Conservation (phyloP, 1,140 invertebrate species). For the Carposina sasakii region DNA sequence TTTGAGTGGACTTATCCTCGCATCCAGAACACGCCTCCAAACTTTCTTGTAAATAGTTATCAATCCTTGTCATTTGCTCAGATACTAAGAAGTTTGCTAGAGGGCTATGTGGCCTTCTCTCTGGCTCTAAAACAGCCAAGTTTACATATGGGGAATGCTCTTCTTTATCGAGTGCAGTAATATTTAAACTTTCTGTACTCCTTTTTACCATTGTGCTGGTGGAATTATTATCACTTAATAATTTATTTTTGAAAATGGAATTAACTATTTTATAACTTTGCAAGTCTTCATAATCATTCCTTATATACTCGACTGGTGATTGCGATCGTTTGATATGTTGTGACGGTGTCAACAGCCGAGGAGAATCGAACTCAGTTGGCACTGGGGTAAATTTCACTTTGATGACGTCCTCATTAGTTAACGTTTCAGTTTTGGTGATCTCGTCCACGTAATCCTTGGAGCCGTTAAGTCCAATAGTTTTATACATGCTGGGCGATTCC, state of each 20-base stretch:
- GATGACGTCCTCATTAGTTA: slow-evolving; percentile 66
- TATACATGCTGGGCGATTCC: slow-evolving; percentile 47
- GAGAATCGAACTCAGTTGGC: slow-evolving; percentile 42
- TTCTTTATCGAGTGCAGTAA: background rate
- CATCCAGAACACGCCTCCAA: slow-evolving; percentile 35
- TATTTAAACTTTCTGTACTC: background rate
- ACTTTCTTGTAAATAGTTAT: slow-evolving; percentile 55
- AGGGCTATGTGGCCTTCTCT: slow-evolving; percentile 32
- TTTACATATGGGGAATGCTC: background rate
- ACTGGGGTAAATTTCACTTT: slow-evolving; percentile 66
- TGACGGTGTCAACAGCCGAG: slow-evolving; percentile 32
- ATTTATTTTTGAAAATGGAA: slow-evolving; percentile 51
- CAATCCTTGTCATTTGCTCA: slow-evolving; percentile 50
- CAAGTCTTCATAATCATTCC: slow-evolving; percentile 52
- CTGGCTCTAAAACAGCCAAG: slow-evolving; percentile 16
- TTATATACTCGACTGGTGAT: slow-evolving; percentile 44
- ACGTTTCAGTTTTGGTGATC: slow-evolving; percentile 63
- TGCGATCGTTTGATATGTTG: slow-evolving; percentile 18
- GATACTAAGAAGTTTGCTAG: slow-evolving; percentile 37
- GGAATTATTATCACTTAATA: slow-evolving; percentile 13
- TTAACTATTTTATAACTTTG: slow-evolving; percentile 64
- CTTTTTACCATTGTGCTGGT: background rate
- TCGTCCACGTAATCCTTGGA: slow-evolving; percentile 55
- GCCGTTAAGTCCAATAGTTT: slow-evolving; percentile 31
- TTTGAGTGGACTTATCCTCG: slow-evolving; percentile 22